Conservation (phyloP, 2,888 invertebrate genomes). For the Xestia sexstrigata region DNA sequence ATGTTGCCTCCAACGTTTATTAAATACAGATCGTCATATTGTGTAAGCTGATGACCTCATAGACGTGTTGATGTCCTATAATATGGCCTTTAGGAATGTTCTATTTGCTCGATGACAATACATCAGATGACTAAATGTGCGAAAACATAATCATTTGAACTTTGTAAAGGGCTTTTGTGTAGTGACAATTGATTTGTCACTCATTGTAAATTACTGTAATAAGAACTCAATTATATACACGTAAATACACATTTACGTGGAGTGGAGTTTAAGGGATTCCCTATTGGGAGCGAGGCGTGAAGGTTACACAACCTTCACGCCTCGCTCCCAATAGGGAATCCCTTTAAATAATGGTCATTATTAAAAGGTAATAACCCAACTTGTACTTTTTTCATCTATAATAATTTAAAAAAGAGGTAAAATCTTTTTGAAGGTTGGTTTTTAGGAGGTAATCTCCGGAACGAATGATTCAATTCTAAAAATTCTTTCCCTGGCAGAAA, state of each 20-base stretch:
- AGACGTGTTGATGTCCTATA: not conserved
- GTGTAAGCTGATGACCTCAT: not conserved
- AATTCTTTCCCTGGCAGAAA: too few species aligned
- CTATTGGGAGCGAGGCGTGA: too few species aligned
- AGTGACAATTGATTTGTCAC: conserved; percentile 9
- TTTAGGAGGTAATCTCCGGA: too few species aligned
- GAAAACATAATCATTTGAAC: conserved; percentile 18
- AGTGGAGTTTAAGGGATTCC: too few species aligned
- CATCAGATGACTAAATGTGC: not conserved
- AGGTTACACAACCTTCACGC: conserved; percentile 53
- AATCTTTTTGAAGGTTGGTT: too few species aligned
- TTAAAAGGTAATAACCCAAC: not conserved
- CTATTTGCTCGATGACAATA: not conserved
- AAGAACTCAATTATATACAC: conserved; percentile 5
- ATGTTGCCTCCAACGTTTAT: not conserved
- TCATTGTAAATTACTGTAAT: not conserved
- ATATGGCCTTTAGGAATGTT: not conserved
- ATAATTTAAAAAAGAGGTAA: too few species aligned
- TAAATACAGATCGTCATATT: not conserved
- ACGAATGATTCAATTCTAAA: too few species aligned
- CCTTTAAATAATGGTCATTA: not conserved
- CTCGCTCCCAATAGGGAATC: not conserved
- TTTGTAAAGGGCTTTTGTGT: conserved; percentile 1
- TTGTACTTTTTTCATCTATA: not conserved
- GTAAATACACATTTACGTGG: too few species aligned